Evolutionary conservation across 2,888 invertebrate species (phyloP).

Genomic region (Desoria tigrina): DNA sequence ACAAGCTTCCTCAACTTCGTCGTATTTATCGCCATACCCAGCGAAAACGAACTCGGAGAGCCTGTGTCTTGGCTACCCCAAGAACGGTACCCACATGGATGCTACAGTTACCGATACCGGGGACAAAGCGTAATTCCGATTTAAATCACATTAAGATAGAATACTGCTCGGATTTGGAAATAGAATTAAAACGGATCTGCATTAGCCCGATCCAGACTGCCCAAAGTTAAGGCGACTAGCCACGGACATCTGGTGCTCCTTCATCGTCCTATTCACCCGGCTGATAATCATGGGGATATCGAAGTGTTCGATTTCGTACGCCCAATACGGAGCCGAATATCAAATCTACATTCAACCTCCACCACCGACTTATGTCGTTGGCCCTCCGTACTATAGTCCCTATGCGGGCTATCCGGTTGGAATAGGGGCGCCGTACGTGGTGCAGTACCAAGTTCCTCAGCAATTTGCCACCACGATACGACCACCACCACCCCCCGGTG

Average conservation of each 20-base stretch:
- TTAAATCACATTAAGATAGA: too few relatives aligned
- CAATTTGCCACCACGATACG: too few relatives aligned
- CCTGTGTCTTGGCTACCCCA: background rate
- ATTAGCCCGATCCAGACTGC: too few relatives aligned
- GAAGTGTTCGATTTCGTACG: background rate
- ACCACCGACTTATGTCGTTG: background rate
- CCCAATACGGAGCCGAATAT: conserved; percentile 1
- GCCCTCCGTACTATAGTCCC: background rate
- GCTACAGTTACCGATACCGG: background rate
- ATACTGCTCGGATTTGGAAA: too few relatives aligned
- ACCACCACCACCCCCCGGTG: too few relatives aligned
- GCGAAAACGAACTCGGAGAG: background rate
- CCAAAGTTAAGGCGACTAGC: background rate
- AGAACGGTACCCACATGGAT: conserved; percentile 3
- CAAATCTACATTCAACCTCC: background rate
- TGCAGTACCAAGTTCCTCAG: too few relatives aligned
- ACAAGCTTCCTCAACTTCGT: background rate
- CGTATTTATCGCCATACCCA: conserved; percentile 7
- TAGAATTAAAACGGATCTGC: too few relatives aligned
- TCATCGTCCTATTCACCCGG: background rate
- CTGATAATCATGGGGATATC: background rate
- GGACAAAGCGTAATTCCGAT: too few relatives aligned
- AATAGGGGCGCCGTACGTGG: too few relatives aligned
- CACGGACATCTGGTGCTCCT: background rate
- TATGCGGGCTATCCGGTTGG: background rate